A percentile compares a stretch with the other conserved stretches of the same genome.
These are phyloP conservation scores for Cyclargus thomasi DNA, from an alignment of 1,140 invertebrate species.

Conservation along the genomic window DNA sequence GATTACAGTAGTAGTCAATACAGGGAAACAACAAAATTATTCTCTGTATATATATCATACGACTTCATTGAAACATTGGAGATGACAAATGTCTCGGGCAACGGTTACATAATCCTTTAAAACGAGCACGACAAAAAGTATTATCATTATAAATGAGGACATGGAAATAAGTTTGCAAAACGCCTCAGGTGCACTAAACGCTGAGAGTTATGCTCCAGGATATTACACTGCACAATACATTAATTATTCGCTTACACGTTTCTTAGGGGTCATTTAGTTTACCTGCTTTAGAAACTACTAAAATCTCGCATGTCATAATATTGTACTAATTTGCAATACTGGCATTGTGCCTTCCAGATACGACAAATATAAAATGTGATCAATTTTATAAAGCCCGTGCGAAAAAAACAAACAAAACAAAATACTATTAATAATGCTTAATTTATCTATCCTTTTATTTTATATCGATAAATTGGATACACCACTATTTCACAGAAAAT, in stretches of 20 bases:
- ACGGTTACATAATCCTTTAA: background rate
- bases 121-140: background rate
- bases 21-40: too few relatives aligned
- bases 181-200: background rate
- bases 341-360: too few relatives aligned
- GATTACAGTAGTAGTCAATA: too few relatives aligned
- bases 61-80: too few relatives aligned
- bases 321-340: too few relatives aligned
- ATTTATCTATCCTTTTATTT: too few relatives aligned
- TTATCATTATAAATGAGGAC: background rate
- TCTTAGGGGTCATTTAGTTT: conserved; percentile 1
- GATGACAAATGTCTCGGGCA: too few relatives aligned
- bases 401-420: too few relatives aligned
- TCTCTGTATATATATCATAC: too few relatives aligned
- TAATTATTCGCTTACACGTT: background rate
- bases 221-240: conserved; percentile 3
- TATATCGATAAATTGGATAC: background rate
- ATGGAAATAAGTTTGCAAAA: background rate
- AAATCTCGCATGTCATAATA: background rate
- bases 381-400: too few relatives aligned
- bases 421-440: too few relatives aligned
- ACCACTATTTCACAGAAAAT: background rate
- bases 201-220: background rate
- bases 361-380: too few relatives aligned
- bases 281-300: background rate